Conservation (phyloP, 1,140 invertebrate genomes). For the Aphidius gifuensis region DNA sequence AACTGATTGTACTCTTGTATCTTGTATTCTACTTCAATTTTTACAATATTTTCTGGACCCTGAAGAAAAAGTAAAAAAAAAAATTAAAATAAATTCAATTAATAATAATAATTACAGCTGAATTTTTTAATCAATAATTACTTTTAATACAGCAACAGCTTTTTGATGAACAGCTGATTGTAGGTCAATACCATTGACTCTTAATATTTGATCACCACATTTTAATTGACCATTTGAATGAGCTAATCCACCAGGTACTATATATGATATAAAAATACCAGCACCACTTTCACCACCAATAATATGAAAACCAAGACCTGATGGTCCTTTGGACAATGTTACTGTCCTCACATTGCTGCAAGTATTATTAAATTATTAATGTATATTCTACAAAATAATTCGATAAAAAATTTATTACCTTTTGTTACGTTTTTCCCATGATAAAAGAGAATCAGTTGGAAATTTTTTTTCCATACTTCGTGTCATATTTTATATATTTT, state of each 20-base stretch:
- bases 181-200: constrained; percentile 87
- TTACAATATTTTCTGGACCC: constrained; percentile 88
- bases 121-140: constrained; percentile 40
- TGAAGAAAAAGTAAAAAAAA: constrained; percentile 43
- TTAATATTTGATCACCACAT: constrained; percentile 89
- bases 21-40: constrained; percentile 88
- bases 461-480: too few species aligned
- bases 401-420: too few species aligned
- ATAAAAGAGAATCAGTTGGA: too few species aligned
- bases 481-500: too few species aligned
- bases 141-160: constrained; percentile 92
- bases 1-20: constrained; percentile 98
- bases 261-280: constrained; percentile 98
- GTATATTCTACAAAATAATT: too few species aligned
- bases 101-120: constrained; percentile 16
- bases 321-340: constrained; percentile 74
- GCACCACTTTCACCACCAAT: constrained; percentile 98
- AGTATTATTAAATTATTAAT: constrained; percentile 19
- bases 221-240: constrained; percentile 85
- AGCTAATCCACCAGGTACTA: constrained; percentile 92
- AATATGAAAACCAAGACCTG: constrained; percentile 94
- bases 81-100: constrained; percentile 28
- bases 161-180: constrained; percentile 92
- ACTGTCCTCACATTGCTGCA: constrained; percentile 83
- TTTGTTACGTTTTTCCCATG: too few species aligned